Conservation (phyloP, 2,113 vertebrate genomes). For the Psittacula cyanocephala region DNA sequence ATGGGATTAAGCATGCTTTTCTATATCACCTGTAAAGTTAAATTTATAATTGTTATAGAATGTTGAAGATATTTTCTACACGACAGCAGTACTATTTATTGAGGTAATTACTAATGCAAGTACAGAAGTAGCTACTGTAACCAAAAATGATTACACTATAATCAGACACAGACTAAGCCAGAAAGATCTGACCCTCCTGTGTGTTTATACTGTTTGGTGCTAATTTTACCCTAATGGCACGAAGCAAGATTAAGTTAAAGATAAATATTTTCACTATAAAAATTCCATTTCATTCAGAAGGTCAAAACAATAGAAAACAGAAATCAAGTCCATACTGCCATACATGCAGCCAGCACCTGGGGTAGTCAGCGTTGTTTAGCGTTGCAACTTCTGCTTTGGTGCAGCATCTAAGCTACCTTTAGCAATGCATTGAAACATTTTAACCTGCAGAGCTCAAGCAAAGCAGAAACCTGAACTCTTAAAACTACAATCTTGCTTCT, state of each 20-base stretch:
- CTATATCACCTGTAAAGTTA: background rate
- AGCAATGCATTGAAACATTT: background rate
- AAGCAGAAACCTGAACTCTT: background rate
- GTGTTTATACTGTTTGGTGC: background rate
- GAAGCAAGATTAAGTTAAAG: background rate
- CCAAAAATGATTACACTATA: background rate
- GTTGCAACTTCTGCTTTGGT: background rate
- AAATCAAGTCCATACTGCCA: background rate
- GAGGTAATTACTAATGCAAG: background rate
- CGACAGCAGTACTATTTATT: background rate
- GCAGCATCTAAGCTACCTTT: background rate
- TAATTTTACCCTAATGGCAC: background rate
- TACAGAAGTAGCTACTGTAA: background rate
- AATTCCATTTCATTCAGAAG: background rate
- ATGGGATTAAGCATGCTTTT: background rate
- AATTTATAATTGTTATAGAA: background rate
- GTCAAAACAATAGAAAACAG: background rate
- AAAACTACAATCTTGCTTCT: background rate
- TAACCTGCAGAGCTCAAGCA: background rate
- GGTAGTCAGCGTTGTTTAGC: background rate
- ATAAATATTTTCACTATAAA: background rate
- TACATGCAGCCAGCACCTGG: accelerated
- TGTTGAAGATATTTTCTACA: background rate
- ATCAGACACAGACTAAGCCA: background rate
- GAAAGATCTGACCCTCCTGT: background rate